phyloP scores from a whole-genome alignment of 2,888 invertebrate species.

The Zhengitettix transpicula region DNA sequence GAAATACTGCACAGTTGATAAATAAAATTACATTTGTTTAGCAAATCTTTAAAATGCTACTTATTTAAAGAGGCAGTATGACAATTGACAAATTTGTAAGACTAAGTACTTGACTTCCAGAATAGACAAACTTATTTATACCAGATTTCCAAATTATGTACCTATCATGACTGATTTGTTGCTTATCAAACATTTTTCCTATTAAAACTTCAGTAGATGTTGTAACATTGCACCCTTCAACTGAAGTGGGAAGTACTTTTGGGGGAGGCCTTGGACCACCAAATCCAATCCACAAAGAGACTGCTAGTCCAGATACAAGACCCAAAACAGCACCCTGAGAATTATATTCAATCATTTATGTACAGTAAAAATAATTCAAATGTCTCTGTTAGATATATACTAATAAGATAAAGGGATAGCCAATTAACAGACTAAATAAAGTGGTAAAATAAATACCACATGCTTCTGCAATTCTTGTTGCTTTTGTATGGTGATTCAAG shows the following conservation, averaged over 20 bases:
- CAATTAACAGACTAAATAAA: neutral
- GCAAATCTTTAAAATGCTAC: too few relatives aligned
- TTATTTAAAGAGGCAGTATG: too few relatives aligned
- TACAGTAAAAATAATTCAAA: neutral
- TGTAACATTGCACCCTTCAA: slow-evolving; percentile 33
- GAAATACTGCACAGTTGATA: too few relatives aligned
- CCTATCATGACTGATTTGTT: neutral
- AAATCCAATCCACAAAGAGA: slow-evolving; percentile 72
- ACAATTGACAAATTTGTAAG: too few relatives aligned
- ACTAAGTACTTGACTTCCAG: neutral
- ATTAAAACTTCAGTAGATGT: neutral
- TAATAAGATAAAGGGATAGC: neutral
- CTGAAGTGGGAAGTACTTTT: slow-evolving; percentile 36
- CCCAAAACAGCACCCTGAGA: slow-evolving; percentile 51
- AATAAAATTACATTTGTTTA: too few relatives aligned
- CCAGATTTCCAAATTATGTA: neutral
- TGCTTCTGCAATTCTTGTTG: too few relatives aligned
- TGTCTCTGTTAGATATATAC: neutral
- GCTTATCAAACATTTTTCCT: slow-evolving; percentile 3
- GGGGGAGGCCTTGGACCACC: slow-evolving; percentile 55
- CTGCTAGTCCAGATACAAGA: slow-evolving; percentile 40
- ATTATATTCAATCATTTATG: neutral
- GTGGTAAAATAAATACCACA: neutral
- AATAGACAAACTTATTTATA: neutral
- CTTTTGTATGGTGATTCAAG: neutral